Base-by-base conservation (phyloP, 2,888 invertebrate genomes). In the Hemicrepidius hirtus region DNA sequence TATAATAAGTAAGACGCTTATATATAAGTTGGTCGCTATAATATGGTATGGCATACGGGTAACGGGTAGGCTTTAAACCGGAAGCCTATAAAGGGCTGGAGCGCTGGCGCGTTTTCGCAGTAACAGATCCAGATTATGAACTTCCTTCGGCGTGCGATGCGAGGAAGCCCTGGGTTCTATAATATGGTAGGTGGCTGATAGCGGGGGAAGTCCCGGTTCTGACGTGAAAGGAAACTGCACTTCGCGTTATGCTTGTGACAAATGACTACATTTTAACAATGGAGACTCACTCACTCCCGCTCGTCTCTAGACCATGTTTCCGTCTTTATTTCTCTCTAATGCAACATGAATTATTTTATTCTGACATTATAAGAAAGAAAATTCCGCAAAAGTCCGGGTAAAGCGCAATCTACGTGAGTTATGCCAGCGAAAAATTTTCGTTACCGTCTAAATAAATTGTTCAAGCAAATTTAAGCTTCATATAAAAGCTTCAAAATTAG, bases 161-260 rank as follows among this genome's bases (percentile, higher is more conserved):
- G 62, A 68, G 71, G 73, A 62, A 68, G 68, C 77, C 68, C 60
- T 73, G 59, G 72, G 71, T 75, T 77, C 73, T 72, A 75, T 77
- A 75, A 75, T 75, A 75, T 75, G 75, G 75, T 75, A 73, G 77
- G 77, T 75, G 77, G 77, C 67, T 73, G 76, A 74, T 71, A 68
- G 74, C 67, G 60, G 64, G 76, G 77, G 75, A 77, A 76, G 76
- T 75, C 74, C 76, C 79, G 79, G 75, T 78, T 73, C 79, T 80
- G 80, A 80, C 80, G 79, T 80, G 80, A 80, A 80, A 80, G 80
- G 80, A 80, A 80, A 80, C 80, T 80, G 78, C 78, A 78, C 78
- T 78, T 73, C 78, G 77, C 79, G 79, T 79, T 79, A 78, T 78
- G 77, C 76, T 74, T 72, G 78, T 80, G 80, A 80, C 80, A 80